Base-by-base conservation (phyloP, 2,113 vertebrate species). In the Eleginops maclovinus region DNA sequence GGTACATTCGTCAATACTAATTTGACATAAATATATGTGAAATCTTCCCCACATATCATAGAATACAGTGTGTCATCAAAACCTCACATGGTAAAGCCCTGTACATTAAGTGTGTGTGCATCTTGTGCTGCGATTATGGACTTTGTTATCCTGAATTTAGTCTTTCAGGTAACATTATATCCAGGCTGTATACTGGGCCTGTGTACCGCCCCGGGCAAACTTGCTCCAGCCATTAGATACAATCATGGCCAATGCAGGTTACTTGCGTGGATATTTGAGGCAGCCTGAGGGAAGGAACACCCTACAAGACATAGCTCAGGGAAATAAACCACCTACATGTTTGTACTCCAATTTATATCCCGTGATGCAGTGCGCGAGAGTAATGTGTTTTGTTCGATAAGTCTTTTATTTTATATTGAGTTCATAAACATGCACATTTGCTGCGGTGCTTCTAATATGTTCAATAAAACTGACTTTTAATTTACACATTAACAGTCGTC, bases 301-400 rank as follows among this genome's bases (percentile, higher is more conserved):
- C 82, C 86, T 89, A 77, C n/a, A 55, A 89, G 72, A 74, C 84
- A 16, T 0, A 0, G 6, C 0, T 53, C 40, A 69, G 90, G 87
- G 77, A 10, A 28, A 22, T 51, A 0, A 3, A 50, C 1, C 0
- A 0, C 0, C 9, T 0, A 0, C 0, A n/a, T 0, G 2, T 50
- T 19, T 16, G 1, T 17, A 0, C 55, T 40, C 10, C 24, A 53
- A 53, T 2, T 0, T 54, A 5, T 56, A 72, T 84, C 89, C 92
- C 92, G 68, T 71, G 75, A 86, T 90, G 90, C 92, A 90, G 4
- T 47, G 87, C 87, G 83, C 4, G 43, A 14, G n/a, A 71, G 10
- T 59, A 24, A 24, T 36, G 24, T 72, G 9, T 56, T 22, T 3
- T 22, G 4, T 43, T 44, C 3, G 8, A 46, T 44, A 19, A 67